Evolutionary conservation across 2,888 invertebrate genomes (phyloP).

Genomic region (Elysia crispata): DNA sequence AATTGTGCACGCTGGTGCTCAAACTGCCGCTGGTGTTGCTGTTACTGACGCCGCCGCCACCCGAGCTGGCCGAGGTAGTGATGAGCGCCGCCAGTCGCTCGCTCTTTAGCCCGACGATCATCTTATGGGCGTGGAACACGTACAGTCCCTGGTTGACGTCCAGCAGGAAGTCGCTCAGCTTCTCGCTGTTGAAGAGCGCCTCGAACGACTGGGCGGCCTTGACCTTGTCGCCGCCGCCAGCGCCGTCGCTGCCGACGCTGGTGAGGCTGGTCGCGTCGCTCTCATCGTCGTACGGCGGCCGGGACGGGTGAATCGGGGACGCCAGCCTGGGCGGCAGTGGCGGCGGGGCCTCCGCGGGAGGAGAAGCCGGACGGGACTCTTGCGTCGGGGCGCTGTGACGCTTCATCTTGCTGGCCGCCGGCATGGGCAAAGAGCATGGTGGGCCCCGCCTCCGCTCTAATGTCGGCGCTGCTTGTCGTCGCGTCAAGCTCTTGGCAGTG

Average conservation of each 20-base stretch:
- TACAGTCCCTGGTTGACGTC: constrained; percentile 66
- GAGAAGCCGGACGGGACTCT: too few species aligned
- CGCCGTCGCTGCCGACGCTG: constrained; percentile 1
- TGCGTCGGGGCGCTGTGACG: constrained; percentile 61
- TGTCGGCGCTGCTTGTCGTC: not conserved
- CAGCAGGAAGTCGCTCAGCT: constrained; percentile 68
- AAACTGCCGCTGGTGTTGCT: too few species aligned
- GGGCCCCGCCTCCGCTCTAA: constrained; percentile 46
- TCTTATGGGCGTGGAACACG: constrained; percentile 69
- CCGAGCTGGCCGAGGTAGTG: constrained; percentile 56
- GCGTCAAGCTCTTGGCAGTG: too few species aligned
- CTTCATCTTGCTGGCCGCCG: constrained; percentile 56
- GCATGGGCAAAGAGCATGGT: too few species aligned
- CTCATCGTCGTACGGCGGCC: constrained; percentile 20
- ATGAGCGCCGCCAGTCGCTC: constrained; percentile 65
- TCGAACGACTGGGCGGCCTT: constrained; percentile 71
- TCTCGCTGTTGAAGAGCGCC: constrained; percentile 68
- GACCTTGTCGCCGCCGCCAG: constrained; percentile 67
- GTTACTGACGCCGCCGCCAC: constrained; percentile 42
- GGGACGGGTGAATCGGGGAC: constrained; percentile 12
- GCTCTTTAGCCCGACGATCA: constrained; percentile 71
- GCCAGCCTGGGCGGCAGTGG: constrained; percentile 40
- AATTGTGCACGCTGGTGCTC: too few species aligned
- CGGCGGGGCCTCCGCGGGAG: too few species aligned
- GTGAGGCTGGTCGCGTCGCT: constrained; percentile 54